These are phyloP conservation scores for Tryphoninae sp. DNA, from an alignment of 2,888 invertebrate genomes.

Conservation along the genomic window DNA sequence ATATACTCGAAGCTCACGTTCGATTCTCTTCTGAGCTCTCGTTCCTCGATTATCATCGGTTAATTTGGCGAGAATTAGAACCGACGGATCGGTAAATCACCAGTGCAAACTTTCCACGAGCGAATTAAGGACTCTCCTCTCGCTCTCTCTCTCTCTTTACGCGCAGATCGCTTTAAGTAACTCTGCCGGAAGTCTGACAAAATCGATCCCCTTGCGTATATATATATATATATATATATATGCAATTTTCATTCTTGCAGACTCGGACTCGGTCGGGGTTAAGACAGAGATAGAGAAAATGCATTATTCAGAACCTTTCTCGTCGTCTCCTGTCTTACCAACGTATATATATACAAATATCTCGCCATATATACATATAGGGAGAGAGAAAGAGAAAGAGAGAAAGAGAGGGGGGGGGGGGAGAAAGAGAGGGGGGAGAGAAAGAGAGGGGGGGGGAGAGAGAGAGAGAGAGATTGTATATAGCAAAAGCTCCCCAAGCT, in stretches of 20 bases:
- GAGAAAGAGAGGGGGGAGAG: too few relatives aligned
- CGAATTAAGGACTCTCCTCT: slow-evolving; percentile 30
- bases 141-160: not conserved
- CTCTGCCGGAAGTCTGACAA: slow-evolving; percentile 15
- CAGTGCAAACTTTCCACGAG: slow-evolving; percentile 46
- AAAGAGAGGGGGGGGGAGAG: too few relatives aligned
- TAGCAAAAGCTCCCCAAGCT: not conserved
- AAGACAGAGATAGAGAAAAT: slow-evolving; percentile 39
- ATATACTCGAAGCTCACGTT: not conserved
- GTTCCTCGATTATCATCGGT: slow-evolving; percentile 30
- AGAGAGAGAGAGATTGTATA: too few relatives aligned
- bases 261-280: slow-evolving; percentile 4
- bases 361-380: not conserved
- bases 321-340: slow-evolving; percentile 15
- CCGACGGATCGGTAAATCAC: slow-evolving; percentile 44
- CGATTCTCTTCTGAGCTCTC: not conserved
- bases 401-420: too few relatives aligned
- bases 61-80: slow-evolving; percentile 36
- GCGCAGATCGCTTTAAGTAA: slow-evolving; percentile 11
- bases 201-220: slow-evolving; percentile 6
- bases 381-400: not conserved
- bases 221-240: slow-evolving; percentile 5
- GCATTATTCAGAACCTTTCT: slow-evolving; percentile 52
- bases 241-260: slow-evolving; percentile 24
- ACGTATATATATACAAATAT: not conserved